Conservation (phyloP, 2,797 vertebrate species). For the Urophycis tenuis region DNA sequence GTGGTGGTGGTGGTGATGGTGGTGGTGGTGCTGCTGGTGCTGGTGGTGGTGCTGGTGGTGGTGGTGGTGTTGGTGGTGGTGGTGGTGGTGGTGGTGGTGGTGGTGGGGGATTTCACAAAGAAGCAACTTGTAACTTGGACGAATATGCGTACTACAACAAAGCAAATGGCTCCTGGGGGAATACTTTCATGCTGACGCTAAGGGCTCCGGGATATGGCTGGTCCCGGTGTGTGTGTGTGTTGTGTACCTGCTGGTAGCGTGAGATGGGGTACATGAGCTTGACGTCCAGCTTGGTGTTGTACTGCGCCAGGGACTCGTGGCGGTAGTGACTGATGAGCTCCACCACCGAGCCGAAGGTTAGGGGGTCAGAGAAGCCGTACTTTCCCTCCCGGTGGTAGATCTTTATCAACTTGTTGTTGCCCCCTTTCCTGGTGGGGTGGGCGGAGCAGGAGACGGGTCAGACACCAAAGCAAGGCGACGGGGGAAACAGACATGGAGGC, state of each 20-base stretch:
- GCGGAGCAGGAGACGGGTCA: neutral
- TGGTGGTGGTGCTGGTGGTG: no score
- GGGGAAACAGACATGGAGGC: slow-evolving; percentile 32
- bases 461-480: neutral
- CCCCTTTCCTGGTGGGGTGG: slow-evolving; percentile 79
- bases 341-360: slow-evolving; percentile 89
- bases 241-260: slow-evolving; percentile 71
- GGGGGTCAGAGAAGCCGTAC: slow-evolving; percentile 91
- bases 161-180: slow-evolving; percentile 42
- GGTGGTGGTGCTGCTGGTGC: no score
- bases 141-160: neutral
- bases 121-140: neutral
- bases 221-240: slow-evolving; percentile 2
- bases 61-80: no score
- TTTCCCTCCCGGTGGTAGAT: slow-evolving; percentile 91
- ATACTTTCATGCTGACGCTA: neutral
- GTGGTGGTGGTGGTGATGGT: no score
- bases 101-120: neutral
- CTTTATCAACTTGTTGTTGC: slow-evolving; percentile 96
- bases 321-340: slow-evolving; percentile 92
- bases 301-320: slow-evolving; percentile 90
- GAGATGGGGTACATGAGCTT: slow-evolving; percentile 90
- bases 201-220: neutral
- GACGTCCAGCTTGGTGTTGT: slow-evolving; percentile 93
- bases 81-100: no score